Evolutionary conservation across 2,888 invertebrate species (phyloP), one percentile per base, ranked within the genome.

Genomic region (Apotomis betuletana): DNA sequence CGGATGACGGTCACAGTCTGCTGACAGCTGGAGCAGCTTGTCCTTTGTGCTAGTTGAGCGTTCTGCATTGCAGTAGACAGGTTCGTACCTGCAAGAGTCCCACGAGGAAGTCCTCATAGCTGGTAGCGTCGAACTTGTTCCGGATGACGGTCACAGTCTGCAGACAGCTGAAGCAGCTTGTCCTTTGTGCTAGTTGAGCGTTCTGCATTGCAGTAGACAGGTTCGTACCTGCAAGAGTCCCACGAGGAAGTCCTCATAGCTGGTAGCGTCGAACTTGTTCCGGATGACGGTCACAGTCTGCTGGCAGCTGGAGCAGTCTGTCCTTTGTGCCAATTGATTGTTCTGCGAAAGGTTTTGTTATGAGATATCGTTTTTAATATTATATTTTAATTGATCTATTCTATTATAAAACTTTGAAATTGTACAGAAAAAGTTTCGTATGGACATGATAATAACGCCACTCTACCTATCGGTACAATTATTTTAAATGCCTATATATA

Each of bases 81-180:
- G 46, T 3, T 3, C n/a, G n/a, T 74, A 95, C 95, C 88, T 90
- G 85, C 15, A 95, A 80, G 38, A 95, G 81, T 67, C 90, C 89
- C 70, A 94, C 85, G 15, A 95, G 86, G 82, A 96, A 92, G 73
- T 95, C 94, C 77, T 95, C 94, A 75, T 94, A 92, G 59, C 90
- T 87, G 77, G 94, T 90, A 0, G 80, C 83, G 72, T 94, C 92
- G 80, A 96, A 94, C 77, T 92, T 94, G 68, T 90, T 89, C 77
- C 94, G 91, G 74, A 95, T 78, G 4, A 92, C 87, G 51, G 88
- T 86, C 65, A 95, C 92, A 0, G 95, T 94, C 41, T 87, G 88
- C 58, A 91, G 89, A 78, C 96, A 96, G 78, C 92, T 92, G 74
- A 84, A 82, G 79, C 90, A 91, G 61, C 79, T 86, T 10, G 80